phyloP scores from a whole-genome alignment of 2,888 invertebrate genomes.

The Amblyteles armatorius region DNA sequence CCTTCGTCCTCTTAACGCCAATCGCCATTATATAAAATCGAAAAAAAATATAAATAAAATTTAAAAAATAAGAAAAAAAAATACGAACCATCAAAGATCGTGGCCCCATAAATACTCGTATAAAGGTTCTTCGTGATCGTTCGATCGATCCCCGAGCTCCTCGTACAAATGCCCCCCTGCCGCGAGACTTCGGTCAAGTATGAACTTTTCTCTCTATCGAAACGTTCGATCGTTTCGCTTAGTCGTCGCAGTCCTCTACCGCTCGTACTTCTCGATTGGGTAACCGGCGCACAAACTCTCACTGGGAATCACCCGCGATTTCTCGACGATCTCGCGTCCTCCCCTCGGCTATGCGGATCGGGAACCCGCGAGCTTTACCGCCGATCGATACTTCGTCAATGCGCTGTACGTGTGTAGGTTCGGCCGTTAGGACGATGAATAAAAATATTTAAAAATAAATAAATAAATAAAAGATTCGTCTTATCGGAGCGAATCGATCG shows the following conservation, averaged over 20 bases:
- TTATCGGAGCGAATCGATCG: slow-evolving; percentile 59
- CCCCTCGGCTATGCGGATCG: slow-evolving; percentile 29
- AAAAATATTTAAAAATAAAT: slow-evolving; percentile 11
- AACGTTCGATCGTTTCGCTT: slow-evolving; percentile 60
- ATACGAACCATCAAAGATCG: slow-evolving; percentile 54
- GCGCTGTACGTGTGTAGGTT: slow-evolving; percentile 8
- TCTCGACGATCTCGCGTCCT: slow-evolving; percentile 52
- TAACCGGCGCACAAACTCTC: slow-evolving; percentile 59
- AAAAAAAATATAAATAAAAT: slow-evolving; percentile 19
- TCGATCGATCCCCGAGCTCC: slow-evolving; percentile 65
- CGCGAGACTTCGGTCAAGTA: slow-evolving; percentile 67
- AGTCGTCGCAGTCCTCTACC: slow-evolving; percentile 35
- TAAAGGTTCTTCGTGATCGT: slow-evolving; percentile 68
- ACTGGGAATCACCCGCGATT: slow-evolving; percentile 59
- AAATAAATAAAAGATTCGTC: slow-evolving; percentile 29
- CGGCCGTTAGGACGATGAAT: slow-evolving; percentile 17
- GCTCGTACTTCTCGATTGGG: slow-evolving; percentile 60
- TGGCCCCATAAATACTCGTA: slow-evolving; percentile 67
- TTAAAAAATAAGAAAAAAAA: slow-evolving; percentile 22
- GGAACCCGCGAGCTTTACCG: slow-evolving; percentile 40
- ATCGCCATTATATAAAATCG: slow-evolving; percentile 62
- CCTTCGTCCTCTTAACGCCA: slow-evolving; percentile 46
- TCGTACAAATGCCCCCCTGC: slow-evolving; percentile 52
- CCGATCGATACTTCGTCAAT: slow-evolving; percentile 56
- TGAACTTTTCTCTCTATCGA: slow-evolving; percentile 69